These are phyloP conservation scores for Papilio polytes DNA, from an alignment of 1,140 invertebrate species.

Conservation along the genomic window DNA sequence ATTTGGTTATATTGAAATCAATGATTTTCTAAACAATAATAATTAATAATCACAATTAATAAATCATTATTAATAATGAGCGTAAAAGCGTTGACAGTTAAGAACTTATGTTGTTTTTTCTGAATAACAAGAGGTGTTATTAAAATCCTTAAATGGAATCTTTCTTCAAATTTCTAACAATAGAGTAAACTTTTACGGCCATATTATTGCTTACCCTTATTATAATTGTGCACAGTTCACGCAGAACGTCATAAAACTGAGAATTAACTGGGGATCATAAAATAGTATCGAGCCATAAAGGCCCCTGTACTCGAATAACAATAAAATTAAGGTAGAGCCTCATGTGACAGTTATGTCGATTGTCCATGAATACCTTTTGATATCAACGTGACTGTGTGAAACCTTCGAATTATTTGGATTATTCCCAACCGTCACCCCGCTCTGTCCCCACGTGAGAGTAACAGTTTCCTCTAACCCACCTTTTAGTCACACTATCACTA, in stretches of 20 bases:
- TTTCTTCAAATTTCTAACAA: not conserved
- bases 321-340: slow-evolving; percentile 19
- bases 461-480: too few species aligned
- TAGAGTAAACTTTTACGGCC: not conserved
- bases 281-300: slow-evolving; percentile 20
- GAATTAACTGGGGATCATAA: slow-evolving; percentile 23
- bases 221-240: slow-evolving; percentile 18
- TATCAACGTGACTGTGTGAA: not conserved
- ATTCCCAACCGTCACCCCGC: too few species aligned
- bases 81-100: not conserved
- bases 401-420: not conserved
- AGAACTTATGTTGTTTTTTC: too few species aligned
- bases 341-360: slow-evolving; percentile 9
- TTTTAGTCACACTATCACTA: too few species aligned
- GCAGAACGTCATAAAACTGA: slow-evolving; percentile 19
- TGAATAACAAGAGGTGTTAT: too few species aligned
- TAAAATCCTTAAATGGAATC: too few species aligned
- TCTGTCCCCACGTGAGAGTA: too few species aligned
- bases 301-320: slow-evolving; percentile 16
- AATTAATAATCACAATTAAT: too few species aligned
- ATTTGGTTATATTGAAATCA: too few species aligned
- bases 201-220: not conserved
- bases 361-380: not conserved
- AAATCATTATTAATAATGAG: too few species aligned
- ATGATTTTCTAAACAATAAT: too few species aligned